Percentiles rank a stretch among this genome's conserved stretches.
Evolutionary conservation across 2,797 vertebrate genomes (phyloP).

Genomic region (Myotis planiceps): DNA sequence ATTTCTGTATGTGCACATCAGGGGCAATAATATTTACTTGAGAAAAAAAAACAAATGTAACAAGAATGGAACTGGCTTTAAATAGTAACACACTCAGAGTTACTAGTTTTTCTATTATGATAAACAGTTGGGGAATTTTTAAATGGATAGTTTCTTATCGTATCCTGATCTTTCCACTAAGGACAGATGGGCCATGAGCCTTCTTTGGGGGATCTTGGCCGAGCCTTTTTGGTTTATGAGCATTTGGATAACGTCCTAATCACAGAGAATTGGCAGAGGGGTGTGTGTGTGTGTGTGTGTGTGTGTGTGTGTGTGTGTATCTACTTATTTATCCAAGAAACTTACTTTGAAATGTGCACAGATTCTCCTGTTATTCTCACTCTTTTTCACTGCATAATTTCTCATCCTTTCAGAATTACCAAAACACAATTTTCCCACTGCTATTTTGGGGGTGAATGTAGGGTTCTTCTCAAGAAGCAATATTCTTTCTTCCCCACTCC

Average conservation of each 20-base stretch:
- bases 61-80: neutral
- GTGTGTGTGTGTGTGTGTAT: too few relatives aligned
- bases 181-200: neutral
- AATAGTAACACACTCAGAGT: neutral
- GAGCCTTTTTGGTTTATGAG: neutral
- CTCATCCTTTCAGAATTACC: conserved; percentile 58
- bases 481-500: neutral
- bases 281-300: too few relatives aligned
- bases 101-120: neutral
- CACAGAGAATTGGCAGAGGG: neutral
- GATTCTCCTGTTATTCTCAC: conserved; percentile 9
- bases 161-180: neutral
- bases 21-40: neutral
- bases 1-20: neutral
- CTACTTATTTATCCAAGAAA: conserved; percentile 31
- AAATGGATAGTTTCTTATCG: neutral
- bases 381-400: conserved; percentile 64
- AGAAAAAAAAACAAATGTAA: neutral
- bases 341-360: conserved; percentile 31
- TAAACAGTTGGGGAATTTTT: neutral
- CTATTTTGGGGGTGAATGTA: conserved; percentile 44
- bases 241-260: neutral
- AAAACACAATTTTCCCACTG: conserved; percentile 50
- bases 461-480: conserved; percentile 40
- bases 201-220: neutral